Evolutionary conservation across 2,113 vertebrate species (phyloP).

Genomic region (Rhadina sibilatrix): DNA sequence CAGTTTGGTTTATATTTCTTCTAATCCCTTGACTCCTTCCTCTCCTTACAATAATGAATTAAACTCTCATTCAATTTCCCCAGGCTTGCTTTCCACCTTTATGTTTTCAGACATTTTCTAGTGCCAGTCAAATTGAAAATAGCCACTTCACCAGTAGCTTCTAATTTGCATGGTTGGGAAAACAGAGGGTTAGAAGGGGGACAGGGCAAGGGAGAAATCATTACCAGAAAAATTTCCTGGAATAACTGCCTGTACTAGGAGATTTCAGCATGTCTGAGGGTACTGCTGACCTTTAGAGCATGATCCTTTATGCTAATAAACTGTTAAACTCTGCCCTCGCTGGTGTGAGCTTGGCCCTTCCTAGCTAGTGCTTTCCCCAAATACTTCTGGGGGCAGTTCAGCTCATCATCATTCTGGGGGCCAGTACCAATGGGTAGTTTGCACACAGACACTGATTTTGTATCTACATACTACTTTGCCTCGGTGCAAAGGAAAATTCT

Average conservation of each 20-base stretch:
- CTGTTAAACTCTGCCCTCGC: not conserved
- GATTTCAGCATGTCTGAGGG: not conserved
- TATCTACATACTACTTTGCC: not conserved
- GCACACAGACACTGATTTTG: not conserved
- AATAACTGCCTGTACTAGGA: not conserved
- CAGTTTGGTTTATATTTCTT: not conserved
- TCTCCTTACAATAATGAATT: not conserved
- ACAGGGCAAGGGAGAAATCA: not conserved
- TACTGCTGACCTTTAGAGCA: conserved; percentile 10
- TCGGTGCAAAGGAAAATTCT: not conserved
- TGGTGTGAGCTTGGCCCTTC: not conserved
- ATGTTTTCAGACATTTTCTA: not conserved
- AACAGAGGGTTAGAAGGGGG: not conserved
- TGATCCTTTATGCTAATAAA: not conserved
- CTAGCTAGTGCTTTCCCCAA: not conserved
- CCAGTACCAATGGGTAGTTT: not conserved
- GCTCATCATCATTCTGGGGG: not conserved
- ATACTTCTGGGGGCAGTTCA: not conserved
- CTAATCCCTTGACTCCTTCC: not conserved
- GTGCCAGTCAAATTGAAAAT: not conserved
- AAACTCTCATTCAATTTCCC: not conserved
- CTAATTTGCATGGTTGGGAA: not conserved
- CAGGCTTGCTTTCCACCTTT: not conserved
- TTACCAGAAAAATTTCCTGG: not conserved
- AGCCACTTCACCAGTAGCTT: not conserved